Conservation (phyloP, 2,888 invertebrate genomes). For the Junonia oenone region DNA sequence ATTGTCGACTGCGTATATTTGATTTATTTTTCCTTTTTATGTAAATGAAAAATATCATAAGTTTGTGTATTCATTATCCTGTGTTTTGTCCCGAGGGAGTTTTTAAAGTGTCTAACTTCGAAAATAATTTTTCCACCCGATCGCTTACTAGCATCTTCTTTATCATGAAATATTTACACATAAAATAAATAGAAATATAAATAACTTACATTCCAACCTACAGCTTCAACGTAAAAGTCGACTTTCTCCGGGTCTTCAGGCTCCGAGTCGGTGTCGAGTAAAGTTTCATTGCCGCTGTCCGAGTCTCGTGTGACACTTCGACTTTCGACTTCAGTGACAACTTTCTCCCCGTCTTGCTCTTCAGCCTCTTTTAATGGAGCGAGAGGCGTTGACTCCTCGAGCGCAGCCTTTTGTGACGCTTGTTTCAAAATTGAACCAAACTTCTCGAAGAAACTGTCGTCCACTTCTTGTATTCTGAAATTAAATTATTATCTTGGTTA, state of each 20-base stretch:
- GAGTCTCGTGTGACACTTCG: conserved; percentile 56
- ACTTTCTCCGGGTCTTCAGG: conserved; percentile 81
- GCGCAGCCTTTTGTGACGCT: conserved; percentile 78
- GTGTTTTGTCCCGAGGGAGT: too few relatives aligned
- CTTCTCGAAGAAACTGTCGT: conserved; percentile 91
- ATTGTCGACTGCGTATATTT: too few relatives aligned
- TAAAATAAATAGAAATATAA: background rate
- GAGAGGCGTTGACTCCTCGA: conserved; percentile 76
- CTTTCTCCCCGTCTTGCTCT: conserved; percentile 65
- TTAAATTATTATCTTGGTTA: background rate
- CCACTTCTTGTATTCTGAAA: conserved; percentile 87
- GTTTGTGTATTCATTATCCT: too few relatives aligned
- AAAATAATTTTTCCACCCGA: too few relatives aligned
- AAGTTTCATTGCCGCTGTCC: conserved; percentile 77
- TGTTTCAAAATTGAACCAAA: conserved; percentile 87
- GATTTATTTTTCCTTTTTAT: too few relatives aligned
- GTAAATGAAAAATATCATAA: too few relatives aligned
- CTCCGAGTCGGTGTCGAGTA: conserved; percentile 83
- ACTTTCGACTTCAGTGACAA: conserved; percentile 55
- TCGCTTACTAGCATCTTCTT: too few relatives aligned
- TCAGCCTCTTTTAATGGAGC: conserved; percentile 71
- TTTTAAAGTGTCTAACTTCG: too few relatives aligned
- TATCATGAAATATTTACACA: background rate
- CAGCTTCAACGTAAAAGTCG: conserved; percentile 81
- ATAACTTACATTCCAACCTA: conserved; percentile 88